Evolutionary conservation across 2,888 invertebrate species (phyloP).

Genomic region (Altica lythri): DNA sequence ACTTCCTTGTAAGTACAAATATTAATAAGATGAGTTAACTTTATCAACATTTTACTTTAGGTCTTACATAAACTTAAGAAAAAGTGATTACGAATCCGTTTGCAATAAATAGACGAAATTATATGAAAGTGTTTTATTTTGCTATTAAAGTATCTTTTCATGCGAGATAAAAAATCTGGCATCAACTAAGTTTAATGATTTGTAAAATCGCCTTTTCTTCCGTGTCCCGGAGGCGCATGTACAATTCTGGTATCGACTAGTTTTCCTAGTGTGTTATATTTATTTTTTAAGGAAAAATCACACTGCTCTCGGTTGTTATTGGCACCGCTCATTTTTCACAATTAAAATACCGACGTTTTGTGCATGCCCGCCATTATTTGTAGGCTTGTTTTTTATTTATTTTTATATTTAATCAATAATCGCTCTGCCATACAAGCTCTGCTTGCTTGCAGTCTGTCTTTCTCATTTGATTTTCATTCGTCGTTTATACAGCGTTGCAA

Average conservation of each 20-base stretch:
- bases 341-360: slow-evolving; percentile 31
- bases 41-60: no score
- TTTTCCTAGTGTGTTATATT: slow-evolving; percentile 36
- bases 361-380: slow-evolving; percentile 29
- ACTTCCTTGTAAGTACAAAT: no score
- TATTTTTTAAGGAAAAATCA: slow-evolving; percentile 32
- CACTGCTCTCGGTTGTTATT: slow-evolving; percentile 22
- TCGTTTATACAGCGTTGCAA: slow-evolving; percentile 22
- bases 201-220: slow-evolving; percentile 52
- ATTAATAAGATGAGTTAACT: no score
- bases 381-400: slow-evolving; percentile 33
- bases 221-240: slow-evolving; percentile 42
- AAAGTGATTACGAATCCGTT: no score
- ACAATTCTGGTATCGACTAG: slow-evolving; percentile 49
- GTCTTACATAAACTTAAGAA: no score
- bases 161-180: background rate
- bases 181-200: slow-evolving; percentile 5
- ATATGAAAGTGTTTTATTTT: no score
- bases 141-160: no score
- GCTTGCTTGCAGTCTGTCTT: slow-evolving; percentile 22
- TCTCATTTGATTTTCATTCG: slow-evolving; percentile 25
- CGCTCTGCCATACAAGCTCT: slow-evolving; percentile 27
- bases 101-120: no score
- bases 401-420: slow-evolving; percentile 37
- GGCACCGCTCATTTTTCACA: slow-evolving; percentile 32